Base-by-base conservation (phyloP, 2,888 invertebrate genomes). In the Epirrita christyi region DNA sequence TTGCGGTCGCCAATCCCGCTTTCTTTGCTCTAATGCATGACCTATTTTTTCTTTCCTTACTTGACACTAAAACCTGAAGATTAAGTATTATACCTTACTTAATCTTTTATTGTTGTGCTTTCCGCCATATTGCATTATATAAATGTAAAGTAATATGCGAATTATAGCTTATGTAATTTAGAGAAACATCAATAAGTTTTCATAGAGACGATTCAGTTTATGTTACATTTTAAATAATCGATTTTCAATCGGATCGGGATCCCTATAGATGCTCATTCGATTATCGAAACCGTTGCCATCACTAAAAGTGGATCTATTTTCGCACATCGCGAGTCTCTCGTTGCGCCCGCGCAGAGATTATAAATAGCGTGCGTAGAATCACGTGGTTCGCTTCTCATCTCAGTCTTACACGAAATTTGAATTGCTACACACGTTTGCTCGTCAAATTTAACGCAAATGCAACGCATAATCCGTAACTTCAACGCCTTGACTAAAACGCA, bases 301-400 rank as follows among this genome's bases (percentile, higher is more conserved):
- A 62, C 67, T 70, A 68, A 47, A 41, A 28, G 28, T 29, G 40
- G 37, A 61, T 72, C 71, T 77, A 75, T 81, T 77, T 80, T 73
- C 54, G 73, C 72, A 68, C 74, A 74, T 66, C 69, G 51, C 71
- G 65, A 68, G 61, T 59, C 66, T 60, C 61, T 66, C 65, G 64
- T 60, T 76, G 79, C 80, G 81, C 76, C 78, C 73, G 80, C 83
- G 80, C 84, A 77, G 76, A 75, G 57, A 36, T 66, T 86, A 87
- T 78, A 81, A 84, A 87, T 88, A 88, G 83, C 73, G 60, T 66
- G 71, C 73, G 80, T 73, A 79, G 76, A 80, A 75, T 81, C 79
- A 80, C 76, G 75, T 78, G 83, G 72, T 64, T 68, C 65, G 70
- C 44, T 53, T 59, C 47, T 36, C 37, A 47, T 44, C 47, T 58